Percentiles rank a stretch among this genome's conserved stretches.
Conservation (phyloP, 2,113 vertebrate species). For the Anguilla rostrata region DNA sequence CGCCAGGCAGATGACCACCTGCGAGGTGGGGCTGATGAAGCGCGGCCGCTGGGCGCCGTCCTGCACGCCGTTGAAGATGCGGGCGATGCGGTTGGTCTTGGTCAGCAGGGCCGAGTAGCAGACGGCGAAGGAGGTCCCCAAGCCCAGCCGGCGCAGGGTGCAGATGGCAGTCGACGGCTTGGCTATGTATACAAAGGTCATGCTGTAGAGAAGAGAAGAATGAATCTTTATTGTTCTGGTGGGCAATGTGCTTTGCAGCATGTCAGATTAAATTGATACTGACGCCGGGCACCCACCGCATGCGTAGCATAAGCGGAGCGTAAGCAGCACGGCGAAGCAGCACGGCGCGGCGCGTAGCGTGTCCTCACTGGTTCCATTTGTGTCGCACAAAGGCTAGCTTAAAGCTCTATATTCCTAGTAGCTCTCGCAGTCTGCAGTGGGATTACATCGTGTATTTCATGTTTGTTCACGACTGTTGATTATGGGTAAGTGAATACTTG, state of each 20-base stretch:
- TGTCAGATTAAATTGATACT: background rate
- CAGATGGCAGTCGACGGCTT: constrained; percentile 90
- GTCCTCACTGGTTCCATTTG: too few relatives aligned
- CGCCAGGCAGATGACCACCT: constrained; percentile 90
- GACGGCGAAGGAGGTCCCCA: constrained; percentile 92
- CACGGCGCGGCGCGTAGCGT: too few relatives aligned
- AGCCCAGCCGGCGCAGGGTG: constrained; percentile 84
- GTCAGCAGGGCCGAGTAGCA: constrained; percentile 96
- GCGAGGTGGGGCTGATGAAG: constrained; percentile 93
- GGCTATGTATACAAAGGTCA: constrained; percentile 93
- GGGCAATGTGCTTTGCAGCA: background rate
- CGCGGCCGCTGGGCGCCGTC: constrained; percentile 90
- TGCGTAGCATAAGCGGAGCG: too few relatives aligned
- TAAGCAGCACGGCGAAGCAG: too few relatives aligned
- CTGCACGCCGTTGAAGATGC: constrained; percentile 92
- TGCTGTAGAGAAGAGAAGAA: constrained; percentile 57
- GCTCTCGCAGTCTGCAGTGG: too few relatives aligned
- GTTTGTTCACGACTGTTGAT: too few relatives aligned
- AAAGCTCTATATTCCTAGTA: too few relatives aligned
- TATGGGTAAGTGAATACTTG: too few relatives aligned
- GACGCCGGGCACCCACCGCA: too few relatives aligned
- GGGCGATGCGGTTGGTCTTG: constrained; percentile 95
- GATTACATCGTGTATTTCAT: too few relatives aligned
- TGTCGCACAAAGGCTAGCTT: too few relatives aligned
- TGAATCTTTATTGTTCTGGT: background rate